These are phyloP conservation scores for Parazoanthus darwini DNA, from an alignment of 92 coral and sea anemone genomes.

Conservation along the genomic window DNA sequence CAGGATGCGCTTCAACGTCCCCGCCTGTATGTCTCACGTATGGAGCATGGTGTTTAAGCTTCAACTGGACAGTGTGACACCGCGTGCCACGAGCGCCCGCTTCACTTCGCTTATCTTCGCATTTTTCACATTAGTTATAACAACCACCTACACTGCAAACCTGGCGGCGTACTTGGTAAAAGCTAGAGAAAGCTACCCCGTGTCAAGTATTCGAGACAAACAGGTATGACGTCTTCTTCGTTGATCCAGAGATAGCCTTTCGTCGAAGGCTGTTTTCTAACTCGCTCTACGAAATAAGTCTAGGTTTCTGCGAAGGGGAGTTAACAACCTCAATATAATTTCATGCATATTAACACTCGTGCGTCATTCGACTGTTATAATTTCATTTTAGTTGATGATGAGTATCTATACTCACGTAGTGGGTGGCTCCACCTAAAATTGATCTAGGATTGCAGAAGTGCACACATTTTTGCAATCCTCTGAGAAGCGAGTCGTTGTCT, in stretches of 20 bases:
- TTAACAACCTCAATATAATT: too few species aligned
- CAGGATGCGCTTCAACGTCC: conserved; percentile 37
- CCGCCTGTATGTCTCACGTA: conserved; percentile 73
- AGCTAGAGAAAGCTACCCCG: conserved; percentile 45
- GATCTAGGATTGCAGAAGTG: too few species aligned
- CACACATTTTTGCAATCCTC: too few species aligned
- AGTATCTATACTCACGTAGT: too few species aligned
- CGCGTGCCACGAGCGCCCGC: conserved; percentile 67
- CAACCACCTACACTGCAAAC: conserved; percentile 71
- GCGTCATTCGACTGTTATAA: too few species aligned
- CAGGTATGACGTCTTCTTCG: conserved; percentile 51
- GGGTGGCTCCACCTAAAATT: too few species aligned
- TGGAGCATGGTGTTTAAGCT: conserved; percentile 76
- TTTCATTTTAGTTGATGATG: too few species aligned
- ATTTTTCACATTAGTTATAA: conserved; percentile 60
- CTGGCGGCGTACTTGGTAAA: conserved; percentile 71
- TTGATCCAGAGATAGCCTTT: not conserved
- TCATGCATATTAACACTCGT: too few species aligned
- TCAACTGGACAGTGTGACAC: conserved; percentile 65
- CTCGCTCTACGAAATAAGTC: not conserved
- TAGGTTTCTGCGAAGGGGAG: too few species aligned
- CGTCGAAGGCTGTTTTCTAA: not conserved
- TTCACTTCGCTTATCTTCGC: conserved; percentile 68
- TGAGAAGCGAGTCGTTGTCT: too few species aligned
- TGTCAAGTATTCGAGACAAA: conserved; percentile 59